Conservation (phyloP, 2,797 vertebrate species). For the Aplochiton taeniatus region DNA sequence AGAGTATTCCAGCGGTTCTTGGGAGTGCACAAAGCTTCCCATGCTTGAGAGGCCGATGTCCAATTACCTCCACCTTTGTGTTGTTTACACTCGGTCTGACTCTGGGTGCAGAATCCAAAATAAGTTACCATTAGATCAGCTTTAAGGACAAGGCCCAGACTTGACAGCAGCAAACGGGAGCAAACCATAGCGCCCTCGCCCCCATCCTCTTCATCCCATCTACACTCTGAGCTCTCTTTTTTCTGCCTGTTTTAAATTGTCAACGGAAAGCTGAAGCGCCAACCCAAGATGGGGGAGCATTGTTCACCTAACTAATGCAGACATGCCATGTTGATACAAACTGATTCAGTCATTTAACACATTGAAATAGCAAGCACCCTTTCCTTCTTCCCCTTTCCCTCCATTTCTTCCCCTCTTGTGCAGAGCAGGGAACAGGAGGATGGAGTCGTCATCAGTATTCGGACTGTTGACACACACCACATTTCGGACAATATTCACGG, state of each 20-base stretch:
- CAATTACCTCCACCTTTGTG: conserved; percentile 53
- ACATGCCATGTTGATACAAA: conserved; percentile 64
- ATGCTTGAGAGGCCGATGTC: conserved; percentile 30
- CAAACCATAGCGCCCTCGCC: conserved; percentile 49
- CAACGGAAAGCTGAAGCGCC: conserved; percentile 45
- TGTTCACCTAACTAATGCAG: conserved; percentile 66
- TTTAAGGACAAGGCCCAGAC: conserved; percentile 46
- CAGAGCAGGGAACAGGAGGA: conserved; percentile 29
- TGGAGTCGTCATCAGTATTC: conserved; percentile 23
- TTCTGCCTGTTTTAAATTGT: conserved; percentile 60
- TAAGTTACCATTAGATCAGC: conserved; percentile 61
- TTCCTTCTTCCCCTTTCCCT: conserved; percentile 43
- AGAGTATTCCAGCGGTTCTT: conserved; percentile 26
- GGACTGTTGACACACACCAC: conserved; percentile 30
- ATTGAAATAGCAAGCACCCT: conserved; percentile 54
- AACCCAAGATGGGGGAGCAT: conserved; percentile 53
- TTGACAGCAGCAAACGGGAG: conserved; percentile 70
- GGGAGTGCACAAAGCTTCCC: conserved; percentile 27
- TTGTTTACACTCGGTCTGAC: conserved; percentile 57
- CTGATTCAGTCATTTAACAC: conserved; percentile 75
- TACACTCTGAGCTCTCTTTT: conserved; percentile 35
- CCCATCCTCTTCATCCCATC: conserved; percentile 29
- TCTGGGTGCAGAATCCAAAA: conserved; percentile 46
- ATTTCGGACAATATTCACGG: background rate
- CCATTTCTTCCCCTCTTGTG: conserved; percentile 35